Evolutionary conservation across 2,888 invertebrate genomes (phyloP).

Genomic region (Atethmia centrago): DNA sequence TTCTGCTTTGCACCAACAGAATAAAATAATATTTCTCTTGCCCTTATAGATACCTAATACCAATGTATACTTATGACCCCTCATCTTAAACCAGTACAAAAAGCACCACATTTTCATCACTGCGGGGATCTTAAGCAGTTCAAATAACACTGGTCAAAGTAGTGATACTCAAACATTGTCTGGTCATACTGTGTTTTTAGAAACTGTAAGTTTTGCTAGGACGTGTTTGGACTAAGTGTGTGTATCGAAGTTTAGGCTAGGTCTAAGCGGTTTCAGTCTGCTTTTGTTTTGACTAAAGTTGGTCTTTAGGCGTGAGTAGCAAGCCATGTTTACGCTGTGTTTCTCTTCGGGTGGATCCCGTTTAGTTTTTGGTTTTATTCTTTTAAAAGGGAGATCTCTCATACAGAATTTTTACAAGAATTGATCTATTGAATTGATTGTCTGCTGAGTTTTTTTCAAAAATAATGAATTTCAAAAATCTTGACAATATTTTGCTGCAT

Average conservation of each 20-base stretch:
- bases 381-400: not conserved
- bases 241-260: conserved; percentile 7
- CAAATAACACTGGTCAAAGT: conserved; percentile 25
- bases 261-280: not conserved
- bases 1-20: not conserved
- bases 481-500: not conserved
- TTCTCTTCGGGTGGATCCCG: not conserved
- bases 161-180: conserved; percentile 21
- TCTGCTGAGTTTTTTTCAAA: not conserved
- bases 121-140: not conserved
- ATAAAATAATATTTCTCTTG: conserved; percentile 36
- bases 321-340: conserved; percentile 14
- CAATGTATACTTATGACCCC: conserved; percentile 1
- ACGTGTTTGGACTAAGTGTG: conserved; percentile 27
- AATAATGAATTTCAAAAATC: not conserved
- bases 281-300: conserved; percentile 19
- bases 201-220: conserved; percentile 33
- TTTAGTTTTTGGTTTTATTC: not conserved
- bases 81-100: not conserved
- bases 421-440: not conserved
- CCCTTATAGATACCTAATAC: conserved; percentile 29
- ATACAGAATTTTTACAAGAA: not conserved
- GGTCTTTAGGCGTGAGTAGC: not conserved
- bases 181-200: conserved; percentile 38
- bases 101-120: not conserved